Percentiles rank a stretch among this genome's conserved stretches.
phyloP scores from a whole-genome alignment of 2,888 invertebrate species.

The Drosophila pseudotakahashii region DNA sequence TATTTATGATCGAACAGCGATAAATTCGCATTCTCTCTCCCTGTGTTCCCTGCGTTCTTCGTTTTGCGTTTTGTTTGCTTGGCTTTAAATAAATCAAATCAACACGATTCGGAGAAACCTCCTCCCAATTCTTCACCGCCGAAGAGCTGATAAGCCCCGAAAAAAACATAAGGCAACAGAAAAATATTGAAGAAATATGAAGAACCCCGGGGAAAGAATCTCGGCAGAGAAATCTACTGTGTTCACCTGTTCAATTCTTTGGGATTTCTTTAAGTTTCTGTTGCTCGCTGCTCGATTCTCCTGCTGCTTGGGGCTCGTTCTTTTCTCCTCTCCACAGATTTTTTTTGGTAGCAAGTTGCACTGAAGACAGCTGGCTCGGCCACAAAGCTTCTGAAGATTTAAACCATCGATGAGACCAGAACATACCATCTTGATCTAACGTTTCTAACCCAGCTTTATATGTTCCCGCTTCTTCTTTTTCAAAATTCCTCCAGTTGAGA shows the following conservation, averaged over 20 bases:
- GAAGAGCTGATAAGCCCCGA: slow-evolving; percentile 55
- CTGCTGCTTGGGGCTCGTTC: slow-evolving; percentile 1
- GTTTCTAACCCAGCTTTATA: background rate
- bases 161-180: background rate
- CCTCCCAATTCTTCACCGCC: slow-evolving; percentile 4
- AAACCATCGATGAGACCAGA: background rate
- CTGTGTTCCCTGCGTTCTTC: slow-evolving; percentile 6
- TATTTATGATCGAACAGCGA: slow-evolving; percentile 78
- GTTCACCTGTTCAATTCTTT: slow-evolving; percentile 38
- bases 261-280: background rate
- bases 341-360: slow-evolving; percentile 12
- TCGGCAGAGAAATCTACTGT: slow-evolving; percentile 21
- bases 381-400: background rate
- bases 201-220: slow-evolving; percentile 29
- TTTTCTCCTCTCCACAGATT: slow-evolving; percentile 3
- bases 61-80: slow-evolving; percentile 30
- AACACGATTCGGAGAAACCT: slow-evolving; percentile 79
- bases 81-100: slow-evolving; percentile 76
- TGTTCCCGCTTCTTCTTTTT: background rate
- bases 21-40: slow-evolving; percentile 56
- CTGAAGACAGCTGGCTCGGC: background rate
- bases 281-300: slow-evolving; percentile 2
- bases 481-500: background rate
- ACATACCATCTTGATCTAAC: slow-evolving; percentile 4
- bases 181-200: slow-evolving; percentile 7